Evolutionary conservation across 2,797 vertebrate species (phyloP), one percentile per base, ranked within the genome.

Genomic region (Scarus forsteni): DNA sequence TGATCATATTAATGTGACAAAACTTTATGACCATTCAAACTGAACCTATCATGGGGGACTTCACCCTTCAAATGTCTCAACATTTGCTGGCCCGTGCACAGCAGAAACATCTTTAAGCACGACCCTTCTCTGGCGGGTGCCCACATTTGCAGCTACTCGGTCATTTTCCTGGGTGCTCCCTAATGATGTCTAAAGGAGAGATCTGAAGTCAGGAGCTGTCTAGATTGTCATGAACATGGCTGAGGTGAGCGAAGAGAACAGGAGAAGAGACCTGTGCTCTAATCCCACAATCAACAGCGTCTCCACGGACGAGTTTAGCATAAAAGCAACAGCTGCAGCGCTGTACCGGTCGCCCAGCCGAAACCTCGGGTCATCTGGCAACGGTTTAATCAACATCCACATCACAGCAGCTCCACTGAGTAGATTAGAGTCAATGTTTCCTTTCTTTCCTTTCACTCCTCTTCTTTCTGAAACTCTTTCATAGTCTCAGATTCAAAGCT

Each of bases 311-410:
- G 67, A 78, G 74, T 88, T 91, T 86, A 80, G 89, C 87, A 90
- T 88, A 78, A 91, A 88, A 87, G 89, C 85, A 92, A 90, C 92
- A 93, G 92, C 89, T 95, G 85, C 88, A 84, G 75, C 39, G 73
- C 80, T 91, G 84, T 40, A 52, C 77, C 49, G 85, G 89, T 94
- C 85, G 91, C 82, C 88, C 80, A 74, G 81, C 78, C 84, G 77
- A 91, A 85, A 92, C 78, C 77, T 44, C 66, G 84, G 89, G 89
- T 93, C 90, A 88, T 79, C 84, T 91, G 85, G 84, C 90, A 83
- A 91, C 62, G 77, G 86, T 94, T 96, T 94, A 95, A 96, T 93
- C 88, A 93, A 92, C 93, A 94, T 90, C 92, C 75, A 89, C 94
- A 96, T 95, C 87, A 85, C 81, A 91, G 74, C 81, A 90, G 92